These are phyloP conservation scores for Ectemnius continuus DNA, from an alignment of 2,888 invertebrate genomes.

Conservation along the genomic window DNA sequence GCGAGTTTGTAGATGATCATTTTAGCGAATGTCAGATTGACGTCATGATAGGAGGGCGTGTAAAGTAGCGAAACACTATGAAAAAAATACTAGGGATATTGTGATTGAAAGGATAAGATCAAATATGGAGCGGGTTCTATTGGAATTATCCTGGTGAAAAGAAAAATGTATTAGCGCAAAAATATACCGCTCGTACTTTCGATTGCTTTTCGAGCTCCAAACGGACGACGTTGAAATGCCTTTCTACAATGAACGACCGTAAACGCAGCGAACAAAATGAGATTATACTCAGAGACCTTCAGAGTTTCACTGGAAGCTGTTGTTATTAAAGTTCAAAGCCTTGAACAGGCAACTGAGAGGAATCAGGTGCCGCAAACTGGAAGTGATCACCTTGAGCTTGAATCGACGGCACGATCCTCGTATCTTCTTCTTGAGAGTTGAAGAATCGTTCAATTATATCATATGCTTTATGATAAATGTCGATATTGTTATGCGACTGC, in stretches of 20 bases:
- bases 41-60: too few relatives aligned
- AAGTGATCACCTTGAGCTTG: conserved; percentile 87
- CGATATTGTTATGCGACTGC: conserved; percentile 97
- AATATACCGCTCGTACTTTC: conserved; percentile 38
- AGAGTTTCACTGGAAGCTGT: conserved; percentile 34
- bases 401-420: conserved; percentile 87
- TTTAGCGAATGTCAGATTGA: too few relatives aligned
- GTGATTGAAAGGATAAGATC: neutral
- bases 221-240: conserved; percentile 34
- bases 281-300: conserved; percentile 54
- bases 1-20: too few relatives aligned
- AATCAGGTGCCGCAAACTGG: conserved; percentile 77
- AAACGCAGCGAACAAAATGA: conserved; percentile 53
- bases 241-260: conserved; percentile 39
- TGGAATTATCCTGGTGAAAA: conserved; percentile 39
- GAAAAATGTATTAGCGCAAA: conserved; percentile 30
- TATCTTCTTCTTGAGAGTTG: conserved; percentile 93
- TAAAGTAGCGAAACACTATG: too few relatives aligned
- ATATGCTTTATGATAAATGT: conserved; percentile 97
- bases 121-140: neutral
- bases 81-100: neutral
- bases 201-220: conserved; percentile 42
- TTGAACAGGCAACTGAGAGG: conserved; percentile 83
- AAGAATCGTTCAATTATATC: conserved; percentile 98
- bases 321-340: conserved; percentile 88